Evolutionary conservation across 2,797 vertebrate genomes (phyloP), one percentile per base, ranked within the genome.

Genomic region (Oreochromis grahami): DNA sequence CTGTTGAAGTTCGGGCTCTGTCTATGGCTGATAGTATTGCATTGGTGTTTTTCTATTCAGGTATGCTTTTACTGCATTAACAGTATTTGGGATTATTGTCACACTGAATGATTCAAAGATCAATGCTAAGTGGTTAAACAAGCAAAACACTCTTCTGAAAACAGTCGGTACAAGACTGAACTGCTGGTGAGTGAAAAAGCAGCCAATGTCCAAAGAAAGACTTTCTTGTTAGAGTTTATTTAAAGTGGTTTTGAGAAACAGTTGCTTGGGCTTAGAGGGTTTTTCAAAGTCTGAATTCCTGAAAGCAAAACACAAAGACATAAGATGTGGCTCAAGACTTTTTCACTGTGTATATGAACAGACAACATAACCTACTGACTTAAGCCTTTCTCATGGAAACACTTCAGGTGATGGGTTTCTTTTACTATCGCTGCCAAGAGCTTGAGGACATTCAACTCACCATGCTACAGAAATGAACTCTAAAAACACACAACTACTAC

Each of bases 361-460:
- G 41, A 45, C 36, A 17, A 70, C 21, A 43, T 70, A 70, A 26
- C 21, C 6, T 45, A 45, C 41, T 72, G 65, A 48, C 9, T 72
- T 19, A 26, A 48, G 43, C 6, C 43, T 68, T 68, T 68, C 24
- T 36, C 12, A 21, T 15, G 3, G 50, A 15, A 76, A 76, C 50
- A 24, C 50, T 21, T 8, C 65, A 70, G 9, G 45, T 70, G 9
- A 15, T 24, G 34, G 21, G 2, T 29, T 58, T 43, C 17, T 56
- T 43, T 43, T 19, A 45, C 38, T 56, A 52, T 58, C 26, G 21
- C 34, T 79, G 77, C 68, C 88, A 74, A 81, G 26, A 65, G 78
- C 89, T 84, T 48, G 48, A 26, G 84, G 87, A 86, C 68, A 85
- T 88, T 79, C 77, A 78, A 58, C 79, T 82, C 83, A 76, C 41